Evolutionary conservation across 2,113 vertebrate species (phyloP), one percentile per base, ranked within the genome.

Genomic region (Aptenodytes forsteri): DNA sequence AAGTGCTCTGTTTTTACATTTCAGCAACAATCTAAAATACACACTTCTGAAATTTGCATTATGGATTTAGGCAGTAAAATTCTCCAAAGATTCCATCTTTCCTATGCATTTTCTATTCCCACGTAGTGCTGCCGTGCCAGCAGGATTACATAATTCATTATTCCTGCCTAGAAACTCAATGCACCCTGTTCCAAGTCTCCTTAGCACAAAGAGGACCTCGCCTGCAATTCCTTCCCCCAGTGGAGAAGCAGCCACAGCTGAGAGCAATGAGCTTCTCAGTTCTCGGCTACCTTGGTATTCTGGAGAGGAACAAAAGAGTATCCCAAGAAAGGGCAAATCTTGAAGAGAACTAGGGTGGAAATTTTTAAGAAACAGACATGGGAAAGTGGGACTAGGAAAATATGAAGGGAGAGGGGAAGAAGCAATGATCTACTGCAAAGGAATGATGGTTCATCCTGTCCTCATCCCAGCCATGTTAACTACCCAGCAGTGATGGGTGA

Each of bases 11-110:
- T 50, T 94, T 85, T 77, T 69, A 84, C 58, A 50, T 79, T 91
- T 81, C 59, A 87, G 69, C 26, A 87, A 79, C 40, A 72, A 85
- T 71, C 69, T 84, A 75, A 89, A 92, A 67, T 40, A 58, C 29
- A 49, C 1, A 2, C 89, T 80, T 93, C 92, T 96, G 95, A 96
- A 90, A 97, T 83, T 36, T 79, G 52, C 87, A 94, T 91, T 96
- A 96, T 49, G 40, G 83, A 87, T 90, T 83, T 26, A 85, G 23
- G 91, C 52, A 96, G 76, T 59, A 84, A 89, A 87, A 89, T 82
- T 84, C 83, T 84, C 49, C 55, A 67, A 62, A 91, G n/a, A 82
- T 94, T 96, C 91, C 89, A 93, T 59, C 40, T 84, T 83, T 78
- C 52, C 89, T 93, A 80, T 82, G 84, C 34, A 89, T 89, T 67